These are phyloP conservation scores for Oryzias woworae DNA, from an alignment of 2,113 vertebrate species.

Conservation along the genomic window DNA sequence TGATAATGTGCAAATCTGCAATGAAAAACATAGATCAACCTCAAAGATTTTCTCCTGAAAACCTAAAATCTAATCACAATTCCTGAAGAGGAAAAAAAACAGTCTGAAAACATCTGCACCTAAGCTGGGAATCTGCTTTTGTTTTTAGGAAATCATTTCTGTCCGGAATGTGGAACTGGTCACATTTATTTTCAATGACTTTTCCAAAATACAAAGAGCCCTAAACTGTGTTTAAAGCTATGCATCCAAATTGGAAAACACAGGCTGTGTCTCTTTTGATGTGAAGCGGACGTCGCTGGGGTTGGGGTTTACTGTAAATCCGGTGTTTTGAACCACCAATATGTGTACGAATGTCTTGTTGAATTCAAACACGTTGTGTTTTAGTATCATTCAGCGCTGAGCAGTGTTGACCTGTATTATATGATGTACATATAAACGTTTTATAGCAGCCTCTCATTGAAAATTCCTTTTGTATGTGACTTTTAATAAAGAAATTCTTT, in stretches of 20 bases:
- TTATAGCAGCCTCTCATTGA: constrained; percentile 65
- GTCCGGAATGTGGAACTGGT: neutral
- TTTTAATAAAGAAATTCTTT: constrained; percentile 77
- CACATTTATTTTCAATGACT: constrained; percentile 1
- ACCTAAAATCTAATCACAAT: neutral
- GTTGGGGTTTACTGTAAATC: constrained; percentile 20
- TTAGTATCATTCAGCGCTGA: constrained; percentile 2
- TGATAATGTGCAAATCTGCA: neutral
- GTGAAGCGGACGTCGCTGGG: constrained; percentile 32
- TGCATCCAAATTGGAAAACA: constrained; percentile 58
- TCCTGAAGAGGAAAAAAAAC: neutral
- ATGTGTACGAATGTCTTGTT: constrained; percentile 16
- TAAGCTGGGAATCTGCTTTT: neutral
- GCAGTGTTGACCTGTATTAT: constrained; percentile 25
- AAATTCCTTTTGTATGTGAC: constrained; percentile 77
- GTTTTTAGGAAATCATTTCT: neutral
- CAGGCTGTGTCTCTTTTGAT: constrained; percentile 42
- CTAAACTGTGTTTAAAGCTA: constrained; percentile 49
- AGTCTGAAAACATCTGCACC: neutral
- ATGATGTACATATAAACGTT: constrained; percentile 73
- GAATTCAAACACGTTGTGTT: constrained; percentile 12
- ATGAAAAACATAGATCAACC: too few species aligned
- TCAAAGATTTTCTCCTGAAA: neutral
- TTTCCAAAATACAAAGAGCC: constrained; percentile 3
- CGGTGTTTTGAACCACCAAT: constrained; percentile 9